phyloP scores from a whole-genome alignment of 30 jellyfish, hydroid and myxozoan species.

The Aurelia aurita region DNA sequence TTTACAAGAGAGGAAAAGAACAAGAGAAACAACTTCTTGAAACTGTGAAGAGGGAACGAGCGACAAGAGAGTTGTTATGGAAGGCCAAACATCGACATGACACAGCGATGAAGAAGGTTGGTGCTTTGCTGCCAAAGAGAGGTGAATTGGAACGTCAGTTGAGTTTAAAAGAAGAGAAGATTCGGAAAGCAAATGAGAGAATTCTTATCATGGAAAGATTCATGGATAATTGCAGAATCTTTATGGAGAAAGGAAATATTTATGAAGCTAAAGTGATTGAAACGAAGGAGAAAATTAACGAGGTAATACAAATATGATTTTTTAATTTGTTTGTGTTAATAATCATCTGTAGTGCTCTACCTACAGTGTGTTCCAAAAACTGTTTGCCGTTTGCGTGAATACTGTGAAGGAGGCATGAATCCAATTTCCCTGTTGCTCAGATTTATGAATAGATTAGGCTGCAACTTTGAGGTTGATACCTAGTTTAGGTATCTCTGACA shows the following conservation, averaged over 20 bases:
- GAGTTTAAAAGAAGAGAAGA: conserved; percentile 38
- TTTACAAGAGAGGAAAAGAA: conserved; percentile 60
- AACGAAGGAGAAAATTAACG: conserved; percentile 47
- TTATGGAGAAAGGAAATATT: conserved; percentile 61
- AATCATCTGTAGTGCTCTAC: no score
- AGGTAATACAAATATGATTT: conserved; percentile 9
- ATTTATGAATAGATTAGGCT: no score
- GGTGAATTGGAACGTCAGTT: conserved; percentile 22
- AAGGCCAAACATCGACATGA: conserved; percentile 39
- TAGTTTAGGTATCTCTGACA: no score
- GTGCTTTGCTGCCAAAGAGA: conserved; percentile 50
- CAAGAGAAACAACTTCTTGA: conserved; percentile 53
- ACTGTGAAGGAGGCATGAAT: no score
- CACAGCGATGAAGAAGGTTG: conserved; percentile 25
- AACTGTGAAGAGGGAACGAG: conserved; percentile 43
- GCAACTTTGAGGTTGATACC: no score
- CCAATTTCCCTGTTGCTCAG: no score
- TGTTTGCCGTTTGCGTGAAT: no score
- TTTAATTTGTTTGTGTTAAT: no score
- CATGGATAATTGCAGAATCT: conserved; percentile 41
- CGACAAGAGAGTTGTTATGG: conserved; percentile 46
- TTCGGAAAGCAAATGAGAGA: conserved; percentile 27
- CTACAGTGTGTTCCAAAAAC: no score
- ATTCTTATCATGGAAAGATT: conserved; percentile 54
- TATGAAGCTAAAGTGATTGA: conserved; percentile 47